phyloP scores from a whole-genome alignment of 2,888 invertebrate species.

The Trypoxylon attenuatum region DNA sequence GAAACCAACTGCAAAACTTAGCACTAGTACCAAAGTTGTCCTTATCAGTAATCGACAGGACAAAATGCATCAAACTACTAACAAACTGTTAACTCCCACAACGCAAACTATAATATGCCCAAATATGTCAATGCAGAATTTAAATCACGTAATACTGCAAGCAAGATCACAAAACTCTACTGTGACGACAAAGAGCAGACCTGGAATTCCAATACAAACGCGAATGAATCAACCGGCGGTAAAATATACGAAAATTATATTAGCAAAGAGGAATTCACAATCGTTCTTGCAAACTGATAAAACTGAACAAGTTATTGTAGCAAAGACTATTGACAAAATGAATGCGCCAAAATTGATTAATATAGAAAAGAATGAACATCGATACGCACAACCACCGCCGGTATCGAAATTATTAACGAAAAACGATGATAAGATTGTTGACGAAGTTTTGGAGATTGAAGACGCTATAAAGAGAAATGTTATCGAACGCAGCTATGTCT shows the following conservation, averaged over 20 bases:
- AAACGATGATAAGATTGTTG: constrained; percentile 32
- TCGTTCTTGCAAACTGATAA: constrained; percentile 46
- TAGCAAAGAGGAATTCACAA: constrained; percentile 73
- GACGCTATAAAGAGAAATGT: constrained; percentile 67
- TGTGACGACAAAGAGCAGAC: constrained; percentile 33
- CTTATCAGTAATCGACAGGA: constrained; percentile 69
- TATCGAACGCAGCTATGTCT: constrained; percentile 59
- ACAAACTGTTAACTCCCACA: constrained; percentile 41
- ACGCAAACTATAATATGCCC: constrained; percentile 53
- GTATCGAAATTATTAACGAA: constrained; percentile 32
- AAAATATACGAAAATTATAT: constrained; percentile 77
- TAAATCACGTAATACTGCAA: constrained; percentile 54
- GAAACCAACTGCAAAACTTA: constrained; percentile 44
- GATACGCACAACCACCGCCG: constrained; percentile 44
- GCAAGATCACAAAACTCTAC: constrained; percentile 46
- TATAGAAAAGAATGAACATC: constrained; percentile 57
- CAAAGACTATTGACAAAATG: constrained; percentile 58
- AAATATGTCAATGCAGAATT: constrained; percentile 41
- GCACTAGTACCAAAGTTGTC: constrained; percentile 64
- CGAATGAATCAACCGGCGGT: constrained; percentile 57
- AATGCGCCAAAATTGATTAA: constrained; percentile 40
- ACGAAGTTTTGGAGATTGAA: constrained; percentile 61
- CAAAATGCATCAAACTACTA: constrained; percentile 48
- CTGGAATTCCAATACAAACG: constrained; percentile 44
- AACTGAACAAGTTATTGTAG: constrained; percentile 60